Evolutionary conservation across 2,797 vertebrate genomes (phyloP).

Genomic region (Sebastes kiyomatsui): DNA sequence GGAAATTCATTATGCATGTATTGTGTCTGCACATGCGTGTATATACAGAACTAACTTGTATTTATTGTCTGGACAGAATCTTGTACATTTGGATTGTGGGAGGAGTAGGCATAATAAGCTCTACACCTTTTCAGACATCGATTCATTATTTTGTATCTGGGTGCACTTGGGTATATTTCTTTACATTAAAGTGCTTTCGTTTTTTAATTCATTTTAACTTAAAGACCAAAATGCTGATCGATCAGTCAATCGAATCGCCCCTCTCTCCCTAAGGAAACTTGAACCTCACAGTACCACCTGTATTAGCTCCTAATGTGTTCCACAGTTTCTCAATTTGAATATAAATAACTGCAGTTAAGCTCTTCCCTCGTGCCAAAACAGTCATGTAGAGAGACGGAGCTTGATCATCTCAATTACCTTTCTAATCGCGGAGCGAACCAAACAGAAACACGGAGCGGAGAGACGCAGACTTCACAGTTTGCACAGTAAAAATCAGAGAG

Average conservation of each 20-base stretch:
- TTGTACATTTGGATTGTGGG: not conserved
- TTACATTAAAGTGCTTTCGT: not conserved
- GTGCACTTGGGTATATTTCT: not conserved
- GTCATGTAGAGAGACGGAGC: constrained; percentile 3
- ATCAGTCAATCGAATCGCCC: not conserved
- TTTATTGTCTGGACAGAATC: not conserved
- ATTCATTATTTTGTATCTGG: not conserved
- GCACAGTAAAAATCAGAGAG: constrained; percentile 50
- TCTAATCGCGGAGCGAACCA: constrained; percentile 24
- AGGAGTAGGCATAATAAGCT: not conserved
- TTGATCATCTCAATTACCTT: constrained; percentile 49
- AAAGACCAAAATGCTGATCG: not conserved
- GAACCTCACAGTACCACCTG: not conserved
- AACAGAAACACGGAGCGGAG: constrained; percentile 15
- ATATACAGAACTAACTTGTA: not conserved
- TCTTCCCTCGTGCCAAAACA: constrained; percentile 15
- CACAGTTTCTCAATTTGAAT: constrained; percentile 29
- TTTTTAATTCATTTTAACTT: not conserved
- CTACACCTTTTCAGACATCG: not conserved
- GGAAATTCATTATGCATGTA: not conserved
- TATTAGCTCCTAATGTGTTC: not conserved
- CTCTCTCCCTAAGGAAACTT: not conserved
- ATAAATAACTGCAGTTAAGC: constrained; percentile 15
- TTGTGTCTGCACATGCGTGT: not conserved
- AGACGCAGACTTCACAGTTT: constrained; percentile 26